phyloP scores from a whole-genome alignment of 2,888 invertebrate genomes.

The Zygothrica quintamaculata region DNA sequence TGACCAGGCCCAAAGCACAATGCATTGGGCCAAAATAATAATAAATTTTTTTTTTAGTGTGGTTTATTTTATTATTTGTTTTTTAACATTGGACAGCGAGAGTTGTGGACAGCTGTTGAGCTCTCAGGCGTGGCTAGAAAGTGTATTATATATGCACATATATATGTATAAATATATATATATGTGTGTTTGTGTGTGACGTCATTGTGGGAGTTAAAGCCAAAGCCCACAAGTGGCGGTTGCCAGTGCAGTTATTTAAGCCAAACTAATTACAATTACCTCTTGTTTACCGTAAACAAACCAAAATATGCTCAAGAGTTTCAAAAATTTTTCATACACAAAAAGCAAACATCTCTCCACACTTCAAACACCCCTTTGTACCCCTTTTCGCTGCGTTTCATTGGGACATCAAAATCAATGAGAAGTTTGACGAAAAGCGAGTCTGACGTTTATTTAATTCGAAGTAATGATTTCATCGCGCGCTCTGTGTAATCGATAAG shows the following conservation, averaged over 20 bases:
- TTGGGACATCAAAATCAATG: constrained; percentile 68
- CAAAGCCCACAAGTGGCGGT: constrained; percentile 36
- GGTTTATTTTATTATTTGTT: no score
- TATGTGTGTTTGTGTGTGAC: constrained; percentile 16
- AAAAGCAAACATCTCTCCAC: constrained; percentile 5
- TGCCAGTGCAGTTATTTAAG: constrained; percentile 39
- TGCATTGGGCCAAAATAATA: constrained; percentile 19
- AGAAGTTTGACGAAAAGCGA: constrained; percentile 77
- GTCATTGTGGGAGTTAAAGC: constrained; percentile 23
- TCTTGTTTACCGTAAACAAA: constrained; percentile 64
- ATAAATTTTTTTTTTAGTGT: constrained; percentile 18
- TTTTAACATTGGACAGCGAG: constrained; percentile 48
- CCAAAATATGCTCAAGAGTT: constrained; percentile 40
- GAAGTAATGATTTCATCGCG: constrained; percentile 83
- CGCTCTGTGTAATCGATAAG: constrained; percentile 83
- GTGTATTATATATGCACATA: constrained; percentile 1
- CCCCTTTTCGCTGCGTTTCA: constrained; percentile 37
- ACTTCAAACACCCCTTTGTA: neutral
- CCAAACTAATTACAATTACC: constrained; percentile 70
- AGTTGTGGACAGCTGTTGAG: constrained; percentile 42
- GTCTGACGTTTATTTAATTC: constrained; percentile 84
- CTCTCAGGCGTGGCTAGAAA: constrained; percentile 48
- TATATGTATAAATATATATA: neutral
- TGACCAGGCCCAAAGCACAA: constrained; percentile 3
- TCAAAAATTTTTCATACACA: constrained; percentile 6